Conservation (phyloP, 2,113 vertebrate species). For the Callaeas wilsoni region DNA sequence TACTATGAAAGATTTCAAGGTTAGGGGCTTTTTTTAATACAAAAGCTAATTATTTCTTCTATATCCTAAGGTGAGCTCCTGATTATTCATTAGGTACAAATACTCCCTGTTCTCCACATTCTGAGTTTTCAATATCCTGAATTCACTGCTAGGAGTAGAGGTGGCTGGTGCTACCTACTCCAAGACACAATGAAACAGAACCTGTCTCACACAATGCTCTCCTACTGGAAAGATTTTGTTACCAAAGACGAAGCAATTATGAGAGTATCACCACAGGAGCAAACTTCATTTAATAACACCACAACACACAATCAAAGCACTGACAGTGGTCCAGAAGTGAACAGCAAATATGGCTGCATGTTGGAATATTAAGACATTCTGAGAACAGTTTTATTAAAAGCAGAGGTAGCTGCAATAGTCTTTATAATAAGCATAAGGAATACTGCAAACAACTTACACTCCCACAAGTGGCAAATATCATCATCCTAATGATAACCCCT, state of each 20-base stretch:
- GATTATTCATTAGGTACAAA: background rate
- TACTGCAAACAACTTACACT: conserved; percentile 30
- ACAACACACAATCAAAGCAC: background rate
- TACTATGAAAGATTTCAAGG: background rate
- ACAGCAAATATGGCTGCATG: background rate
- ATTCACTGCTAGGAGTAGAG: background rate
- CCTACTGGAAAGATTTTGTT: background rate
- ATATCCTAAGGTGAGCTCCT: background rate
- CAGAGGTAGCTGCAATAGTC: background rate
- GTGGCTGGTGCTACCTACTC: background rate
- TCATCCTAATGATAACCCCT: background rate
- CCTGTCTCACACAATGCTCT: background rate
- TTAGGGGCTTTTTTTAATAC: background rate
- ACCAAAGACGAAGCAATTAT: background rate
- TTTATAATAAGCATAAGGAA: conserved; percentile 16
- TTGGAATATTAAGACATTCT: background rate
- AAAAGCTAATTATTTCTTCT: background rate
- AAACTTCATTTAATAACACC: background rate
- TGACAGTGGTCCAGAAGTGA: background rate
- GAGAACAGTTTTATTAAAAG: background rate
- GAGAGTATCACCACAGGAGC: background rate
- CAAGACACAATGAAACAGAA: background rate
- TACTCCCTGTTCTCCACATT: background rate
- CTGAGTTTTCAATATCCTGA: background rate
- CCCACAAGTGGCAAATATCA: background rate